phyloP scores from a whole-genome alignment of 2,888 invertebrate species.

The Temnothorax ravouxi region DNA sequence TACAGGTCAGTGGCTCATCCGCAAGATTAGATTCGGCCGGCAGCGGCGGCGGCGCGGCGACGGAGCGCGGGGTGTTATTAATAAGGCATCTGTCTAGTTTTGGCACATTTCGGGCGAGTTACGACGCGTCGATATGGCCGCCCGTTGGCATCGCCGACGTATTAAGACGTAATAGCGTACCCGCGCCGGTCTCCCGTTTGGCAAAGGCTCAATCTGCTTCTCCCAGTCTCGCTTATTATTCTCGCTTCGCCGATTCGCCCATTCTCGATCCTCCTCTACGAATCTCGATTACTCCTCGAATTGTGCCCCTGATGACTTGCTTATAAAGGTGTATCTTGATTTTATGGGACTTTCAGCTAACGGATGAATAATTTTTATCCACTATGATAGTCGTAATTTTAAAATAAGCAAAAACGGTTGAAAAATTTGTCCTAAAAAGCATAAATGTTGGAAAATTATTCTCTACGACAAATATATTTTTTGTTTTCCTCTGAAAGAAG shows the following conservation, averaged over 20 bases:
- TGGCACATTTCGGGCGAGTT: constrained; percentile 72
- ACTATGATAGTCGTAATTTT: neutral
- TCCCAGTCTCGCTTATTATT: constrained; percentile 36
- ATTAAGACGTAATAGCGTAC: constrained; percentile 77
- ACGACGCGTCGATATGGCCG: constrained; percentile 69
- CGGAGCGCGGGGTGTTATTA: constrained; percentile 67
- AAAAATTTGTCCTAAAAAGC: neutral
- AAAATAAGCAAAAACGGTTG: neutral
- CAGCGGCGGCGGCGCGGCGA: neutral
- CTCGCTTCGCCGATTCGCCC: constrained; percentile 34
- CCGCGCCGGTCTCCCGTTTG: constrained; percentile 62
- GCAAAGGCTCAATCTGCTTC: constrained; percentile 67
- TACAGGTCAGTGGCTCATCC: constrained; percentile 13
- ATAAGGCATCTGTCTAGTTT: constrained; percentile 77
- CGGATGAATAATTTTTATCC: constrained; percentile 6
- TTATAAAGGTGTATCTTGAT: neutral
- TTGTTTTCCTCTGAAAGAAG: neutral
- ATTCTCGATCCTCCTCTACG: constrained; percentile 9
- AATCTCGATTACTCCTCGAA: constrained; percentile 33
- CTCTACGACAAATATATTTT: neutral
- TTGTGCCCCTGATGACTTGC: neutral
- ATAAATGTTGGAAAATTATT: constrained; percentile 9
- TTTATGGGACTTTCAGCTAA: constrained; percentile 6
- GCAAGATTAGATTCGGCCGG: constrained; percentile 16
- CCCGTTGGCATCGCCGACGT: constrained; percentile 73